Conservation (phyloP, 2,113 vertebrate genomes). For the Acanthisitta chloris region DNA sequence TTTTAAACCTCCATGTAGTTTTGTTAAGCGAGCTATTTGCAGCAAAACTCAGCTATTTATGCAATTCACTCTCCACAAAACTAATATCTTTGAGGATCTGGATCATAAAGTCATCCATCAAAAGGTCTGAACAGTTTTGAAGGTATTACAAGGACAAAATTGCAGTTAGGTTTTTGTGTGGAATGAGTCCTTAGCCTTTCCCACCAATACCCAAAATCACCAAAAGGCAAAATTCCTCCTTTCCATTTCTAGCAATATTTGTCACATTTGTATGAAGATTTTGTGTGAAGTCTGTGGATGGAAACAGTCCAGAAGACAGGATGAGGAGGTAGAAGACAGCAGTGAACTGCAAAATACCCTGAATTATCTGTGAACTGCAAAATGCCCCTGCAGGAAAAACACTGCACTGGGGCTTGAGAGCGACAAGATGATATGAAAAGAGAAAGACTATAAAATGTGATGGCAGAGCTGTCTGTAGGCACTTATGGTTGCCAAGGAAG, state of each 20-base stretch:
- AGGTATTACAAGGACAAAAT: background rate
- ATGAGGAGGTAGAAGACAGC: background rate
- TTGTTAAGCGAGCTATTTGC: background rate
- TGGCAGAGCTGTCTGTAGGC: slow-evolving; percentile 21
- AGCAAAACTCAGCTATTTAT: background rate
- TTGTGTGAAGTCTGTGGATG: background rate
- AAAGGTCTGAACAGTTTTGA: background rate
- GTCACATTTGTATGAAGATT: background rate
- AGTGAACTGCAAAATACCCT: background rate
- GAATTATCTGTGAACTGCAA: slow-evolving; percentile 28
- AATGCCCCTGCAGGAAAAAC: slow-evolving; percentile 21
- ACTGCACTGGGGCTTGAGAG: background rate
- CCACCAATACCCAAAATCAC: background rate
- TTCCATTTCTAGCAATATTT: background rate
- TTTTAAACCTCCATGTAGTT: background rate
- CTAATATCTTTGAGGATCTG: background rate
- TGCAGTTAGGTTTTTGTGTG: background rate
- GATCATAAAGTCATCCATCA: background rate
- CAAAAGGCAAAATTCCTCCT: background rate
- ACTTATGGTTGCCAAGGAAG: slow-evolving; percentile 31
- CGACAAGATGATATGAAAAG: background rate
- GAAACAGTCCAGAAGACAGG: background rate
- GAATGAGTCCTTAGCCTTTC: background rate
- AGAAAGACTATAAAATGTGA: slow-evolving; percentile 13
- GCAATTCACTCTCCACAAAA: background rate